Evolutionary conservation across 2,113 vertebrate genomes (phyloP), one percentile per base, ranked within the genome.

Genomic region (Zootoca vivipara): DNA sequence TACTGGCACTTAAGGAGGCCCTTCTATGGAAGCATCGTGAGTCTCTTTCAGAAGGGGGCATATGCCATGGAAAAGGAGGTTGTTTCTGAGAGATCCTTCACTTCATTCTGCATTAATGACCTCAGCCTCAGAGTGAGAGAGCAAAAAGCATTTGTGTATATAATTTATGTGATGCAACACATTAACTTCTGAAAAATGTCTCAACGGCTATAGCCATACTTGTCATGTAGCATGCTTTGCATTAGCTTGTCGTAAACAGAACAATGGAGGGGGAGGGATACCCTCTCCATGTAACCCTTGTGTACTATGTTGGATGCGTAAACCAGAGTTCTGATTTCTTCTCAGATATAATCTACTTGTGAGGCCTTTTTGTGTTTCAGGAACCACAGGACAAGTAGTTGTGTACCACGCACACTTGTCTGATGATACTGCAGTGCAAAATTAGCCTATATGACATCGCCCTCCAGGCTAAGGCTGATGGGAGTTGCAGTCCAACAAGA

Each of bases 111-210:
- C 46, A 93, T 96, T 95, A 94, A 93, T 93, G 90, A 95, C 90
- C 80, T 79, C 83, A 90, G 93, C 93, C 92, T 93, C 86, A 73
- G 91, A 93, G 91, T 91, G 91, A 87, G 92, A 89, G 93, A 93
- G 92, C 87, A 93, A 95, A 94, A 94, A 95, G 92, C 92, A 94
- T 95, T 95, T 93, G 90, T 94, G 90, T 87, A 92, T 94, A 94
- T 94, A 95, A 95, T 93, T 94, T 93, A 94, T 85, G 88, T 95
- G 92, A 94, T 9, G 85, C 93, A 91, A 93, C 89, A 95, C 33
- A 79, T 42, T 89, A 85, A 84, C 28, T 65, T 78, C 40, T 84
- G 64, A 78, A 83, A 70, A 79, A 72, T 65, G 65, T 56, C 82
- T 93, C 84, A 73, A 83, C 86, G 92, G 83, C 82, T 90, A 94